phyloP scores from a whole-genome alignment of 2,888 invertebrate genomes.

The Archips crataeganus region DNA sequence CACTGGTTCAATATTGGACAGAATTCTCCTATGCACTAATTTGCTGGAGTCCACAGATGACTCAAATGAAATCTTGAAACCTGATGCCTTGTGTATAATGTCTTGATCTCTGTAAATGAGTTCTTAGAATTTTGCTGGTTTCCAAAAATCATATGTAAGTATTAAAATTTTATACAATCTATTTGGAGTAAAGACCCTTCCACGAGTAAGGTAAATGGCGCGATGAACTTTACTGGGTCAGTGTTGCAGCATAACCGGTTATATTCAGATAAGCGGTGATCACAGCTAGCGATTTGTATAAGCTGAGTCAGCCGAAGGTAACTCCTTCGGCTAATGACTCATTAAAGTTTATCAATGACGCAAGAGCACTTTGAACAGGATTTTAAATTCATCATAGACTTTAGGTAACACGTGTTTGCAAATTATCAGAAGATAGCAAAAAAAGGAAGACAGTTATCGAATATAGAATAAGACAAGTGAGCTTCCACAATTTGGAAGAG shows the following conservation, averaged over 20 bases:
- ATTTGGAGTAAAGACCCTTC: background rate
- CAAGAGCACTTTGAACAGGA: background rate
- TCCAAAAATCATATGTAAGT: background rate
- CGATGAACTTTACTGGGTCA: constrained; percentile 38
- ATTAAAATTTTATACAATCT: background rate
- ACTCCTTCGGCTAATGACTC: constrained; percentile 38
- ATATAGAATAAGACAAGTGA: too few relatives aligned
- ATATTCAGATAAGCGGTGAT: constrained; percentile 9
- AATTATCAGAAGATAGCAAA: background rate
- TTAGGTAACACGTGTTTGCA: constrained; percentile 8
- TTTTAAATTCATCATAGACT: background rate
- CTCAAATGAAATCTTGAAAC: too few relatives aligned
- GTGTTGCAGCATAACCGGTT: constrained; percentile 41
- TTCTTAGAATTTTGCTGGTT: background rate
- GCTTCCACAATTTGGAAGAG: too few relatives aligned
- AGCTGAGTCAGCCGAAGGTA: constrained; percentile 38
- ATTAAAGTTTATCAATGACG: constrained; percentile 14
- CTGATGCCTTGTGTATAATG: too few relatives aligned
- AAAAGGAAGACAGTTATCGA: background rate
- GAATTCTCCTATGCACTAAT: too few relatives aligned
- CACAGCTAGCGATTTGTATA: constrained; percentile 18
- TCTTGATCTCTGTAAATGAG: too few relatives aligned
- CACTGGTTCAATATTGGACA: too few relatives aligned
- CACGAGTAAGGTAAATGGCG: background rate
- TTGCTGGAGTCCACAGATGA: too few relatives aligned